phyloP scores from a whole-genome alignment of 2,888 invertebrate genomes.

The Tetanocera ferruginea region DNA sequence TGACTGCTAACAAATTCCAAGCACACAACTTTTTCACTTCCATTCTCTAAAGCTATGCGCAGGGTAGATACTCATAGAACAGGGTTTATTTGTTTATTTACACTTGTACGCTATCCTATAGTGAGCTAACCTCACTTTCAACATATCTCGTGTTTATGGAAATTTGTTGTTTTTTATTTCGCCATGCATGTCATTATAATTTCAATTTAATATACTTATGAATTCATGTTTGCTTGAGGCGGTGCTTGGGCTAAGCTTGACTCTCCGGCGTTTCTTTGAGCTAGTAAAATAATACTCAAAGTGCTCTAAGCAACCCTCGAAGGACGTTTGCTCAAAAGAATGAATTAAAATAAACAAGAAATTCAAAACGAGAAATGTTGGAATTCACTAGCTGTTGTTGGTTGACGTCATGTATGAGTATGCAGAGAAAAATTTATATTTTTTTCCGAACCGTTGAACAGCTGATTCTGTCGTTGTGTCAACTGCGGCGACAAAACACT shows the following conservation, averaged over 20 bases:
- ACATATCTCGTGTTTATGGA: too few relatives aligned
- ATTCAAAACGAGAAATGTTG: background rate
- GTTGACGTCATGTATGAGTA: background rate
- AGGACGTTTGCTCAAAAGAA: background rate
- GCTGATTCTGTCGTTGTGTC: background rate
- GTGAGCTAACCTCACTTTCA: background rate
- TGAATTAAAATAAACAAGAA: background rate
- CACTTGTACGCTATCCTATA: background rate
- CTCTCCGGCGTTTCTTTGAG: background rate
- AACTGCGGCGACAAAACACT: background rate
- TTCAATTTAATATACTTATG: slow-evolving; percentile 27
- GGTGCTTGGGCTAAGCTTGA: background rate
- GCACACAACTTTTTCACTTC: background rate
- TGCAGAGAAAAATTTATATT: slow-evolving; percentile 2
- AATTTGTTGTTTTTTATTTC: background rate
- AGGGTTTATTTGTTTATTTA: too few relatives aligned
- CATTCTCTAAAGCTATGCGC: background rate
- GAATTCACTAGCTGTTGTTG: slow-evolving; percentile 4
- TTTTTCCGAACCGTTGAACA: background rate
- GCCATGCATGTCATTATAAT: slow-evolving; percentile 3
- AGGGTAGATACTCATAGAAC: too few relatives aligned
- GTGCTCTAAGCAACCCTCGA: background rate
- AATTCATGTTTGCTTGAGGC: slow-evolving; percentile 6
- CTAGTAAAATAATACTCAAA: too few relatives aligned
- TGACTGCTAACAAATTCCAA: background rate